Base-by-base conservation (phyloP, 2,888 invertebrate genomes). In the Atethmia centrago region DNA sequence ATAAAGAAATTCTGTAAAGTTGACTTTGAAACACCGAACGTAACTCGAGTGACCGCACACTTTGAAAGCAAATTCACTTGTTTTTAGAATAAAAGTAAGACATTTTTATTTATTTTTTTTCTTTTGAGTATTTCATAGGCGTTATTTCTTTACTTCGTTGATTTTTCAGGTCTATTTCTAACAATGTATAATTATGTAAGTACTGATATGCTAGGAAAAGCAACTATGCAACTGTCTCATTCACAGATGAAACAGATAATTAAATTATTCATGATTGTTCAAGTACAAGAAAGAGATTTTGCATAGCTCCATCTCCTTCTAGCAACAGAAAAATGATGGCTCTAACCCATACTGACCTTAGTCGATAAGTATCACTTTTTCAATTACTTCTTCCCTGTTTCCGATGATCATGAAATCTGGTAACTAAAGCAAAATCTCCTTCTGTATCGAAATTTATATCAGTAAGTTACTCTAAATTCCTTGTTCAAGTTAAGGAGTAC, bases 401-500 rank as follows among this genome's bases (percentile, higher is more conserved):
- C n/a, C n/a, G n/a, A n/a, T n/a, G n/a, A n/a, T n/a, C n/a, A n/a
- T n/a, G n/a, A n/a, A n/a, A n/a, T n/a, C n/a, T n/a, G n/a, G n/a
- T n/a, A n/a, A n/a, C n/a, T n/a, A n/a, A n/a, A 75, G 3, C 1
- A 51, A 28, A 74, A 36, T 49, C 14, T 7, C 3, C 9, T 45
- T 56, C 21, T 56, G 55, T 59, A 58, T 68, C 28, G 28, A 55
- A 61, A 51, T 65, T 40, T 7, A 8, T 28, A n/a, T 31, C 63
- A 70, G 51, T 63, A 45, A 19, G n/a, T 36, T 19, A 21, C 36
- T 49, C 25, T 21, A 70, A 74, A 68, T 25, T 14, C 40, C 40
- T 81, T 61, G 45, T 69, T 56, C 59, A 68, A 66, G 36, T 42
- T 36, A 77, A 72, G 36, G 55, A 71, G 51, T 69, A 58, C 21